Percentiles rank a stretch among this genome's conserved stretches.
phyloP scores from a whole-genome alignment of 2,797 vertebrate species.

The Miichthys miiuy region DNA sequence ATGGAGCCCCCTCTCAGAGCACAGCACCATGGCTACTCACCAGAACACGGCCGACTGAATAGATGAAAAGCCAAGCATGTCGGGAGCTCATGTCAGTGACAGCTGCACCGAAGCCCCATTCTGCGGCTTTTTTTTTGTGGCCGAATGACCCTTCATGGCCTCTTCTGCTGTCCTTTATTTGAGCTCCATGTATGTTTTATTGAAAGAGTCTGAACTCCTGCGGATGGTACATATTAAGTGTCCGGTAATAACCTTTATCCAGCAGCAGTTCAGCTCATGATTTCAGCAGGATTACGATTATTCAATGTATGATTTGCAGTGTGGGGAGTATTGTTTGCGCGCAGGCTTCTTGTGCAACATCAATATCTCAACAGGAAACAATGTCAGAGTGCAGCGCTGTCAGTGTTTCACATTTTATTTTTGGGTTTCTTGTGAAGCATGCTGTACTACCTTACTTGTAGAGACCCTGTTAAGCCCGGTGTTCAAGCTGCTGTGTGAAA shows the following conservation, averaged over 20 bases:
- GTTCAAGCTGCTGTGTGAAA: conserved; percentile 52
- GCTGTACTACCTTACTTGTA: conserved; percentile 15
- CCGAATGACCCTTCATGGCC: conserved; percentile 36
- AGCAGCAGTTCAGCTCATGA: neutral
- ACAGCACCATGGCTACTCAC: conserved; percentile 70
- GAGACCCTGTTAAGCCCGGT: conserved; percentile 29
- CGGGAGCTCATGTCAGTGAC: conserved; percentile 68
- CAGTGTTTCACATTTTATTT: conserved; percentile 31
- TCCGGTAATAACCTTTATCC: conserved; percentile 1
- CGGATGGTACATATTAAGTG: conserved; percentile 10
- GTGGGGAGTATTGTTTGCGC: neutral
- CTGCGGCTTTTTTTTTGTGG: conserved; percentile 40
- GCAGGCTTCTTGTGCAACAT: conserved; percentile 11
- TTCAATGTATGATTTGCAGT: neutral
- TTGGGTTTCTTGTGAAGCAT: conserved; percentile 40
- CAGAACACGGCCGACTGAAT: conserved; percentile 68
- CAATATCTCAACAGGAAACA: conserved; percentile 7
- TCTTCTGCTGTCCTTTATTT: conserved; percentile 17
- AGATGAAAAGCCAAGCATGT: conserved; percentile 76
- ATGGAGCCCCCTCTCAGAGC: conserved; percentile 56
- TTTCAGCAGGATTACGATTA: neutral
- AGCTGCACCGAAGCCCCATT: conserved; percentile 64
- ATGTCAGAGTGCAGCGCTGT: neutral
- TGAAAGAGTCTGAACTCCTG: conserved; percentile 16
- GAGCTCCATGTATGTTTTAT: conserved; percentile 33